A percentile compares a stretch with the other conserved stretches of the same genome.
Conservation (phyloP, 2,113 vertebrate species). For the Pleuronectes platessa region DNA sequence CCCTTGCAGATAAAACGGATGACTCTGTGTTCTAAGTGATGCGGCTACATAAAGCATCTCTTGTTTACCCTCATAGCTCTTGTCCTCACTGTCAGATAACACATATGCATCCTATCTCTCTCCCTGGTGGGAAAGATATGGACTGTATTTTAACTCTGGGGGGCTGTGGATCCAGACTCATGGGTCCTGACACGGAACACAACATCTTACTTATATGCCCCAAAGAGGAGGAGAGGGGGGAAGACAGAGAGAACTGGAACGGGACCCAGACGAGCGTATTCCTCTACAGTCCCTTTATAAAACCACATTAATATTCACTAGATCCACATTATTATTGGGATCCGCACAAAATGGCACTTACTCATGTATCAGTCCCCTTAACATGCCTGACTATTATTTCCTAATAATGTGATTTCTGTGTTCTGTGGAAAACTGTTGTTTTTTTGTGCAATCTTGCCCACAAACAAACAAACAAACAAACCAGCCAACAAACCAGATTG, state of each 20-base stretch:
- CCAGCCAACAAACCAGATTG: too few species aligned
- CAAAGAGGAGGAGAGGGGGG: constrained; percentile 5
- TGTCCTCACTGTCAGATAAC: constrained; percentile 54
- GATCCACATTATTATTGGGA: too few species aligned
- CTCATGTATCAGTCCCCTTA: too few species aligned
- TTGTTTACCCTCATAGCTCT: constrained; percentile 54
- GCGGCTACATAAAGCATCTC: constrained; percentile 44
- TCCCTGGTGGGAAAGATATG: constrained; percentile 40
- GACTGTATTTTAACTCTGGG: constrained; percentile 51
- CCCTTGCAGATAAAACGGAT: constrained; percentile 22
- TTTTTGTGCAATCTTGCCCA: too few species aligned
- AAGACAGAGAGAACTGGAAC: not conserved
- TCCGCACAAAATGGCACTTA: too few species aligned
- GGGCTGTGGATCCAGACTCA: constrained; percentile 35
- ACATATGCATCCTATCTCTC: constrained; percentile 42
- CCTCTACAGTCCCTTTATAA: not conserved
- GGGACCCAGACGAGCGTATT: not conserved
- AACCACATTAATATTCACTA: too few species aligned
- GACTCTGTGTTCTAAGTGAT: constrained; percentile 29
- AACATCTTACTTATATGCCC: constrained; percentile 40
- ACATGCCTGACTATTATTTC: too few species aligned
- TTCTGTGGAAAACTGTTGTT: too few species aligned
- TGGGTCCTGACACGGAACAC: constrained; percentile 8
- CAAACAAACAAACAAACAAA: too few species aligned
- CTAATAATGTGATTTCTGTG: too few species aligned